A percentile compares a stretch with the other conserved stretches of the same genome.
phyloP scores from a whole-genome alignment of 92 coral and sea anemone genomes.

The Bergia sp. region DNA sequence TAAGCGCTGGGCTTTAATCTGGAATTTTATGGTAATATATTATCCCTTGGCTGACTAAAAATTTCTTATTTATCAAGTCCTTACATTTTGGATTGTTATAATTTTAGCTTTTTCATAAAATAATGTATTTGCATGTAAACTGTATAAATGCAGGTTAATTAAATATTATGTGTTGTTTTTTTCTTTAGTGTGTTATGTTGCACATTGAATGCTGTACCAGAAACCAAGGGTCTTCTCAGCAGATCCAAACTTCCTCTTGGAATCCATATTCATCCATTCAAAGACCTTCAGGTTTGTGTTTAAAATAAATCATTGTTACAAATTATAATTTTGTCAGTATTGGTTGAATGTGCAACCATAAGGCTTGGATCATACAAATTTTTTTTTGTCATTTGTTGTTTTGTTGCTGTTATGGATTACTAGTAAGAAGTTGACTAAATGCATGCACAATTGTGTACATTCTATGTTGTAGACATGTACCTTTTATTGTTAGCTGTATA shows the following conservation, averaged over 20 bases:
- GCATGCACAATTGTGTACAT: too few species aligned
- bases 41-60: too few species aligned
- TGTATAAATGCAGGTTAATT: neutral
- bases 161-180: neutral
- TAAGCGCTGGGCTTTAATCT: too few species aligned
- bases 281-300: slow-evolving; percentile 86
- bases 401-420: too few species aligned
- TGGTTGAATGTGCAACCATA: neutral
- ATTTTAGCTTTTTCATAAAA: neutral
- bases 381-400: neutral
- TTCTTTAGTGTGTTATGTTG: slow-evolving; percentile 83
- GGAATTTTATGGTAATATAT: too few species aligned
- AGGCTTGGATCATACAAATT: neutral
- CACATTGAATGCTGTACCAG: slow-evolving; percentile 90
- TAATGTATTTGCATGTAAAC: neutral
- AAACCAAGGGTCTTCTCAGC: slow-evolving; percentile 84
- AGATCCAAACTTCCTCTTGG: slow-evolving; percentile 94
- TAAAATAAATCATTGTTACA: neutral
- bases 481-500: too few species aligned
- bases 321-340: neutral
- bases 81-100: too few species aligned
- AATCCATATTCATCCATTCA: slow-evolving; percentile 93
- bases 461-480: too few species aligned
- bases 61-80: too few species aligned
- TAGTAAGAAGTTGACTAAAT: too few species aligned